Conservation (phyloP, 2,113 vertebrate genomes). For the Peucedramus taeniatus region DNA sequence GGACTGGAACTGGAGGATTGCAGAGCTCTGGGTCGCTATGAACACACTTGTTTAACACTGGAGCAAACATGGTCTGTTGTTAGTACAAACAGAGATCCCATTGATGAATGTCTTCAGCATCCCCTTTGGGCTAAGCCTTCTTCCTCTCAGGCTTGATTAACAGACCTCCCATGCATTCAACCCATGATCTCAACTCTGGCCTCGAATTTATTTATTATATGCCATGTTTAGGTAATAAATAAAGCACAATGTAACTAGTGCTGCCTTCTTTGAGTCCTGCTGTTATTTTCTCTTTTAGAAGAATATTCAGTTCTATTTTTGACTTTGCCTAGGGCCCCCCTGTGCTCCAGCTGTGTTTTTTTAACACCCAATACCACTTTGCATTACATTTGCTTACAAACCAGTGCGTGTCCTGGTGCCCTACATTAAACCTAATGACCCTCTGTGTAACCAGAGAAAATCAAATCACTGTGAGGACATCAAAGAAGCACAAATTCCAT, state of each 20-base stretch:
- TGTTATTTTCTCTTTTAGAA: background rate
- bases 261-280: background rate
- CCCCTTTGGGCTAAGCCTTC: background rate
- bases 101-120: fast-evolving
- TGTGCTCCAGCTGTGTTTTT: background rate
- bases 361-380: background rate
- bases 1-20: background rate
- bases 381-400: background rate
- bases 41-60: background rate
- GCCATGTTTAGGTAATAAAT: fast-evolving
- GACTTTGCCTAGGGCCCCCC: fast-evolving
- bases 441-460: background rate
- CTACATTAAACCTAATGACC: background rate
- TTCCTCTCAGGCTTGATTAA: background rate
- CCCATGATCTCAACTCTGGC: background rate
- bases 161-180: background rate
- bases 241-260: background rate
- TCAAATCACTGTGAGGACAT: background rate
- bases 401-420: background rate
- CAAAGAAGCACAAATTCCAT: conserved; percentile 4
- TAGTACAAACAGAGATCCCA: background rate
- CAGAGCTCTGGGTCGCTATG: background rate
- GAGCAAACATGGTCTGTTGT: fast-evolving
- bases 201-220: background rate
- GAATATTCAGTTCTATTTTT: background rate